Evolutionary conservation across 2,888 invertebrate genomes (phyloP).

Genomic region (Acleris literana): DNA sequence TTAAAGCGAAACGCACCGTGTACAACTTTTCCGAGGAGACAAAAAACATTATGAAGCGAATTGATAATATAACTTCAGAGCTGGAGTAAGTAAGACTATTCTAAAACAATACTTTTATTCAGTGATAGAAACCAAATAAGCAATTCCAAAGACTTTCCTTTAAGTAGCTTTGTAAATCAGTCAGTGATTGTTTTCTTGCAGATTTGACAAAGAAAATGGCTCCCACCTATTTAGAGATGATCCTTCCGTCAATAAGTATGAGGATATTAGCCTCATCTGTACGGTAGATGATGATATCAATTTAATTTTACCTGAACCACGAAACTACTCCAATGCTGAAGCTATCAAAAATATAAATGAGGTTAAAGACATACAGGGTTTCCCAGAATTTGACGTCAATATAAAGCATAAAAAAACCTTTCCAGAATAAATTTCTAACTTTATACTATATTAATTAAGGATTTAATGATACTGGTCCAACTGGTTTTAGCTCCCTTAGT

Average conservation of each 20-base stretch:
- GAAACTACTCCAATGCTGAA: constrained; percentile 9
- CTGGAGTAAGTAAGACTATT: constrained; percentile 1
- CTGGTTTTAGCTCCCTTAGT: no score
- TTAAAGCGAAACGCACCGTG: constrained; percentile 15
- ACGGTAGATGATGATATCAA: background rate
- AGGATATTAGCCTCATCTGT: constrained; percentile 22
- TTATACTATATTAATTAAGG: no score
- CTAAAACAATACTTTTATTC: background rate
- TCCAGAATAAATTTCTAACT: no score
- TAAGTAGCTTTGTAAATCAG: no score
- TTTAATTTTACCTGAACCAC: background rate
- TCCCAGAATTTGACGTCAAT: background rate
- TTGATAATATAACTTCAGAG: background rate
- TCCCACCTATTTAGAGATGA: no score
- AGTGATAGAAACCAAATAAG: no score
- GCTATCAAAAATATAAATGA: constrained; percentile 16
- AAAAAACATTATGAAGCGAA: background rate
- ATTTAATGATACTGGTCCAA: background rate
- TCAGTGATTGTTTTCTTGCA: constrained; percentile 1
- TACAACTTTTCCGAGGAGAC: constrained; percentile 26
- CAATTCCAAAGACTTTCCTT: no score
- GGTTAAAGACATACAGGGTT: background rate
- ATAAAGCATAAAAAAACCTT: background rate
- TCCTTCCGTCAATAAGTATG: background rate
- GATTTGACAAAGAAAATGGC: background rate